Evolutionary conservation across 2,888 invertebrate species (phyloP).

Genomic region (Nephrotoma appendiculata): DNA sequence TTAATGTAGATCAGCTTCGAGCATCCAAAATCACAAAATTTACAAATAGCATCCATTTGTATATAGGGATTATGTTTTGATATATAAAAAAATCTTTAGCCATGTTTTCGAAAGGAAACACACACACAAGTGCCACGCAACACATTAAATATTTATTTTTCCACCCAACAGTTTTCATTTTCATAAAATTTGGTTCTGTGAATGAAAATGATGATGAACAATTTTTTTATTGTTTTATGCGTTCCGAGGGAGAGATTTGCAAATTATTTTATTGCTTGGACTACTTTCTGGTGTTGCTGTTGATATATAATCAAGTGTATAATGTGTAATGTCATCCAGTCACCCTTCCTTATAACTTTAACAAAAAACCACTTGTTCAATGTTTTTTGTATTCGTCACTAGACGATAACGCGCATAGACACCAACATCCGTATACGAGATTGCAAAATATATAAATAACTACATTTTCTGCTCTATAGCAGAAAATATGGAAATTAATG

Average conservation of each 20-base stretch:
- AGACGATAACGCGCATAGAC: not conserved
- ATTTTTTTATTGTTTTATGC: not conserved
- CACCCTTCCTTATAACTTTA: not conserved
- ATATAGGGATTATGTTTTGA: not conserved
- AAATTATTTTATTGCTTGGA: not conserved
- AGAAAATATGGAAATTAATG: not conserved
- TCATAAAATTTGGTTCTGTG: not conserved
- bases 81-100: not conserved
- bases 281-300: not conserved
- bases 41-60: not conserved
- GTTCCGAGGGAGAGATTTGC: not conserved
- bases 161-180: not conserved
- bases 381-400: not conserved
- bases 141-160: not conserved
- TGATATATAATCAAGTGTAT: not conserved
- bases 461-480: not conserved
- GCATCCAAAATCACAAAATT: not conserved
- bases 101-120: not conserved
- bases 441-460: not conserved
- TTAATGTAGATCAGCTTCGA: not conserved
- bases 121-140: not conserved
- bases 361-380: not conserved
- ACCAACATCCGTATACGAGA: not conserved
- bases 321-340: not conserved
- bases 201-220: not conserved